These are phyloP conservation scores for Barbus barbus DNA, from an alignment of 2,113 vertebrate species.

Conservation along the genomic window DNA sequence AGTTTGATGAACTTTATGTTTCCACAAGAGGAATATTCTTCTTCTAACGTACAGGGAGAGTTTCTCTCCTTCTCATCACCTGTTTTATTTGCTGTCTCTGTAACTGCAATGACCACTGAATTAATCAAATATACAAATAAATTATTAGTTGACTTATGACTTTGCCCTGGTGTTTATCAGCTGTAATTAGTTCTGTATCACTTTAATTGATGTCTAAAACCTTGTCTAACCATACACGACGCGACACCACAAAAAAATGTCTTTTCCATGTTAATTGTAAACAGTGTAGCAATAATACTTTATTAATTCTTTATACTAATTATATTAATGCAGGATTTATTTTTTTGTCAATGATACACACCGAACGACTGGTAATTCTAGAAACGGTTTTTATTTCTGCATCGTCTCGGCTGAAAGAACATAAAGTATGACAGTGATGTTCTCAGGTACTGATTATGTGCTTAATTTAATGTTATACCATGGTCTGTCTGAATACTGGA, in stretches of 20 bases:
- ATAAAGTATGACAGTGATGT: too few relatives aligned
- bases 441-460: too few relatives aligned
- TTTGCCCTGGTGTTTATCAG: background rate
- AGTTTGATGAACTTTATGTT: conserved; percentile 7
- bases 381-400: too few relatives aligned
- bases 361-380: too few relatives aligned
- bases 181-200: background rate
- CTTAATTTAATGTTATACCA: too few relatives aligned
- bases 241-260: background rate
- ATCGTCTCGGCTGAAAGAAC: too few relatives aligned
- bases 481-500: too few relatives aligned
- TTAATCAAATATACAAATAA: conserved; percentile 50
- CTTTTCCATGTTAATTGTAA: background rate
- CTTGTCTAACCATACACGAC: background rate
- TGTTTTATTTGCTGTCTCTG: background rate
- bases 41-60: background rate
- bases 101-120: conserved; percentile 49
- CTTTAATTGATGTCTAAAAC: background rate
- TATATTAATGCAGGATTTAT: too few relatives aligned
- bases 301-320: too few relatives aligned
- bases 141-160: conserved; percentile 42
- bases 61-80: background rate
- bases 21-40: conserved; percentile 8
- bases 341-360: too few relatives aligned
- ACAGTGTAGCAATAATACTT: too few relatives aligned